These are phyloP conservation scores for Centropus bengalensis DNA, from an alignment of 2,113 vertebrate species.

Conservation along the genomic window DNA sequence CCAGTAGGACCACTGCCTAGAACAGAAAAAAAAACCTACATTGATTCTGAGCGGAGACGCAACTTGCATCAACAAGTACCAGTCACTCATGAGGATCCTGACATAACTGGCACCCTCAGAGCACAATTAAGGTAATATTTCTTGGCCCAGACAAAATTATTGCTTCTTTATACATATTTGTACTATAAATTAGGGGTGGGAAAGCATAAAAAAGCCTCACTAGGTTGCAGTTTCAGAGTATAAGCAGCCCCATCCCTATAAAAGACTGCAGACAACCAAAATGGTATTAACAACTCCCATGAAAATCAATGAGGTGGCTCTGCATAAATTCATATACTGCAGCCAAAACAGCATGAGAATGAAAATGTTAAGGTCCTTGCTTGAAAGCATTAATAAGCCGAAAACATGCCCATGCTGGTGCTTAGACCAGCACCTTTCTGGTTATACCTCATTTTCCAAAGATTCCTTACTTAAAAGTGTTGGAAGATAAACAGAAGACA, in stretches of 20 bases:
- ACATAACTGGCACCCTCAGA: not conserved
- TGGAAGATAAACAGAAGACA: slow-evolving; percentile 34
- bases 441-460: slow-evolving; percentile 26
- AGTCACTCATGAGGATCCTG: not conserved
- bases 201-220: not conserved
- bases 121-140: not conserved
- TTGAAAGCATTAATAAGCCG: slow-evolving; percentile 9
- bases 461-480: not conserved
- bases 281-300: not conserved
- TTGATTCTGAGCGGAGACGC: not conserved
- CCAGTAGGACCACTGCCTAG: not conserved
- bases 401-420: slow-evolving; percentile 1
- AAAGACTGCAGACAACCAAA: not conserved
- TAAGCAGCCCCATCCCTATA: not conserved
- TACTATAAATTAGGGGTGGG: not conserved
- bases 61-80: not conserved
- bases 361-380: not conserved
- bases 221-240: not conserved
- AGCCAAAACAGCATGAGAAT: not conserved
- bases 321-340: slow-evolving; percentile 22
- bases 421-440: slow-evolving; percentile 1
- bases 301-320: slow-evolving; percentile 31
- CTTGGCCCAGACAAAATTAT: not conserved
- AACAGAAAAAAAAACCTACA: not conserved
- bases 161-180: not conserved